Percentiles rank a stretch among this genome's conserved stretches.
Evolutionary conservation across 2,888 invertebrate genomes (phyloP).

Genomic region (Reticulitermes lucifugus): DNA sequence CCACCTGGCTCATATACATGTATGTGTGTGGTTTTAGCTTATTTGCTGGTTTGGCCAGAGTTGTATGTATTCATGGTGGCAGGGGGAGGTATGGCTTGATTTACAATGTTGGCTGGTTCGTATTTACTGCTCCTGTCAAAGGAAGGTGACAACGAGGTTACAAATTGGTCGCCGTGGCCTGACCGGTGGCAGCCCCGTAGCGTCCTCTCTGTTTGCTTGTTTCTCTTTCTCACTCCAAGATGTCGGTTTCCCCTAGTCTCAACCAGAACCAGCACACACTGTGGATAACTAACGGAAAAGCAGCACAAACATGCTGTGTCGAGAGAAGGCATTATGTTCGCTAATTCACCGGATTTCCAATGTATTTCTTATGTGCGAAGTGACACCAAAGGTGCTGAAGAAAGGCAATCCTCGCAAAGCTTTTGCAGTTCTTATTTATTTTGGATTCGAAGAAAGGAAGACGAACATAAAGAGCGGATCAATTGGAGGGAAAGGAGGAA

Average conservation of each 20-base stretch:
- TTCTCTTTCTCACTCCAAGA: conserved; percentile 15
- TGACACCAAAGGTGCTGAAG: no score
- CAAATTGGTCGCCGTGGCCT: conserved; percentile 48
- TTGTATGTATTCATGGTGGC: conserved; percentile 25
- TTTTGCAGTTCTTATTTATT: no score
- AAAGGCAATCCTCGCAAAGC: no score
- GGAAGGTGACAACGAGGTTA: conserved; percentile 49
- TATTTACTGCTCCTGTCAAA: conserved; percentile 49
- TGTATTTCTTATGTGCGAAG: no score
- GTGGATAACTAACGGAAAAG: background rate
- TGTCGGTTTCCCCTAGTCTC: background rate
- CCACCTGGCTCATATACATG: background rate
- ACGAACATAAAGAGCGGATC: no score
- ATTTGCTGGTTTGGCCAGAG: conserved; percentile 32
- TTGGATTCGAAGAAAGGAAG: no score
- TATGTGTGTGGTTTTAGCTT: conserved; percentile 34
- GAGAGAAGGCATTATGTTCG: no score
- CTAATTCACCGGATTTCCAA: no score
- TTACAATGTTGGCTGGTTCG: conserved; percentile 47
- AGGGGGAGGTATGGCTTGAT: conserved; percentile 31
- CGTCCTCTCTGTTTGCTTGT: conserved; percentile 22
- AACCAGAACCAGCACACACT: background rate
- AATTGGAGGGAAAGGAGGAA: no score
- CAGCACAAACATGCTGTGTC: background rate
- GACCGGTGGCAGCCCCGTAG: conserved; percentile 43